phyloP scores from a whole-genome alignment of 2,797 vertebrate species.

The Centropyge bicolor region DNA sequence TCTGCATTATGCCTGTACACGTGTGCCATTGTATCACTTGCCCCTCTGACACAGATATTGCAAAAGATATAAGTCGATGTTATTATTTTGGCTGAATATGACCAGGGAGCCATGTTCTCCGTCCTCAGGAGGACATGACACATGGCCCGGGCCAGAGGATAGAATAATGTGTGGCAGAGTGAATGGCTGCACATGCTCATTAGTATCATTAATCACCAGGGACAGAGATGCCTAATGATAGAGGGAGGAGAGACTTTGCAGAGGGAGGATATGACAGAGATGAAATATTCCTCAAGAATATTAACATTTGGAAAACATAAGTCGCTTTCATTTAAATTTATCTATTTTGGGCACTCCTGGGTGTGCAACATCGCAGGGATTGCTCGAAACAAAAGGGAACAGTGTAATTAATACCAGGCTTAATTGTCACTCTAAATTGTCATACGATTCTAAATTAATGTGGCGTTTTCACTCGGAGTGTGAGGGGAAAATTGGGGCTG shows the following conservation, averaged over 20 bases:
- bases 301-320: slow-evolving; percentile 74
- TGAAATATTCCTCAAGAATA: slow-evolving; percentile 73
- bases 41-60: slow-evolving; percentile 42
- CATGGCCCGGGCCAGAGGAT: slow-evolving; percentile 76
- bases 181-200: slow-evolving; percentile 84
- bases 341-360: slow-evolving; percentile 60
- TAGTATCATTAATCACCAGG: slow-evolving; percentile 85
- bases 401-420: slow-evolving; percentile 70
- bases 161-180: slow-evolving; percentile 80
- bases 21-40: slow-evolving; percentile 6
- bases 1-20: slow-evolving; percentile 7
- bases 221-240: slow-evolving; percentile 81
- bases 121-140: slow-evolving; percentile 73
- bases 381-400: slow-evolving; percentile 67
- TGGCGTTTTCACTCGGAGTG: slow-evolving; percentile 48
- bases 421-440: slow-evolving; percentile 71
- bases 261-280: slow-evolving; percentile 73
- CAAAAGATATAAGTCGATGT: slow-evolving; percentile 53
- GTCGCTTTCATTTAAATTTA: slow-evolving; percentile 57
- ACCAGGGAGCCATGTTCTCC: slow-evolving; percentile 50
- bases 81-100: slow-evolving; percentile 60
- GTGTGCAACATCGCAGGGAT: slow-evolving; percentile 53
- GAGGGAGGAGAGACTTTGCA: slow-evolving; percentile 71
- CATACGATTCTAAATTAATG: slow-evolving; percentile 65
- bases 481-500: slow-evolving; percentile 50